phyloP scores from a whole-genome alignment of 1,140 invertebrate species.

The Aphaenogaster ashmeadi region DNA sequence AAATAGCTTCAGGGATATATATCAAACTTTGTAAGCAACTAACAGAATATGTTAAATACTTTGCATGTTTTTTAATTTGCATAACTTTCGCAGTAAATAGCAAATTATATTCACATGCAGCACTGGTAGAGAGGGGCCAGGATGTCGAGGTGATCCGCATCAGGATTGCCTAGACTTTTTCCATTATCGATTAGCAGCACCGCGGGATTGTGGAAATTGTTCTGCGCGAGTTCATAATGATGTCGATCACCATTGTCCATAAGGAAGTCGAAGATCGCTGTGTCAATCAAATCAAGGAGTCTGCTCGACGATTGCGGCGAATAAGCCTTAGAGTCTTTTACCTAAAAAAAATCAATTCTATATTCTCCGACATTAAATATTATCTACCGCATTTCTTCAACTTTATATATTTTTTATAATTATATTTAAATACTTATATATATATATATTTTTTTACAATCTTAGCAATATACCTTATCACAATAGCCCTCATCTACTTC shows the following conservation, averaged over 20 bases:
- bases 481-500: constrained; percentile 94
- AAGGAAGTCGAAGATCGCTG: constrained; percentile 96
- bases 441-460: constrained; percentile 17
- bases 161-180: constrained; percentile 96
- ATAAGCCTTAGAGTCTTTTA: constrained; percentile 84
- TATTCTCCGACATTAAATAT: not conserved
- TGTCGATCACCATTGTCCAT: constrained; percentile 98
- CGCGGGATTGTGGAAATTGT: constrained; percentile 89
- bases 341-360: constrained; percentile 69
- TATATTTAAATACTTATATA: not conserved
- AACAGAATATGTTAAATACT: not conserved
- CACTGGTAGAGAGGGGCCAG: constrained; percentile 96
- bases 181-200: constrained; percentile 97
- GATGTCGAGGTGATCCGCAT: constrained; percentile 94
- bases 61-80: not conserved
- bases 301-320: constrained; percentile 87
- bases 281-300: constrained; percentile 95
- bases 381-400: not conserved
- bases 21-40: not conserved
- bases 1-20: not conserved
- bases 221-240: constrained; percentile 93
- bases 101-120: constrained; percentile 91
- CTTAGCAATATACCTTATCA: constrained; percentile 82
- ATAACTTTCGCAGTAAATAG: not conserved
- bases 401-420: not conserved